Evolutionary conservation across 37 sponge, comb jelly and placozoan species (phyloP).

Genomic region (Chondrilla cf. caribensis): DNA sequence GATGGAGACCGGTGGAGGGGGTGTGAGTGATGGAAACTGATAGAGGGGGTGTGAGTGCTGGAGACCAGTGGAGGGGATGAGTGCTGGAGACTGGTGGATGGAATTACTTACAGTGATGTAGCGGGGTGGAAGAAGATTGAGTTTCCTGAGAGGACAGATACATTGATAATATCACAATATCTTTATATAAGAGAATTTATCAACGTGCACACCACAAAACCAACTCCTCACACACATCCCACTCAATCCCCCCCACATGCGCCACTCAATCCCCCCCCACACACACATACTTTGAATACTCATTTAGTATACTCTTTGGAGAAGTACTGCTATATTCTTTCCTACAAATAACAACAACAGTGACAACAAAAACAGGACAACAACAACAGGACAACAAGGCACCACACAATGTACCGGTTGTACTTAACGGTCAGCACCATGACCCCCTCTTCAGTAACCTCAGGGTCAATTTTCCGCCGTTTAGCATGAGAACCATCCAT

Average conservation of each 20-base stretch:
- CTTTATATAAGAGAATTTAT: too few species aligned
- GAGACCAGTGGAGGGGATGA: too few species aligned
- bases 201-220: too few species aligned
- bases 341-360: not conserved
- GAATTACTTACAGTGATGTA: slow-evolving; percentile 20
- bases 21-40: too few species aligned
- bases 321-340: slow-evolving; percentile 7
- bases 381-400: not conserved
- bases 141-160: slow-evolving; percentile 12
- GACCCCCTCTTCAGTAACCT: slow-evolving; percentile 67
- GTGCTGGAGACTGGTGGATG: too few species aligned
- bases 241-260: too few species aligned
- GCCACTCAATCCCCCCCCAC: slow-evolving; percentile 8
- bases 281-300: slow-evolving; percentile 5
- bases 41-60: too few species aligned
- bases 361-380: not conserved
- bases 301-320: slow-evolving; percentile 27
- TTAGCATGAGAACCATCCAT: slow-evolving; percentile 31
- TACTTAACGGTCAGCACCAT: slow-evolving; percentile 56
- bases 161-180: too few species aligned
- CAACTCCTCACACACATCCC: too few species aligned
- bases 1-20: too few species aligned
- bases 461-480: slow-evolving; percentile 42
- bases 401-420: slow-evolving; percentile 26
- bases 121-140: not conserved